Conservation (phyloP, 2,113 vertebrate genomes). For the Caloenas nicobarica region DNA sequence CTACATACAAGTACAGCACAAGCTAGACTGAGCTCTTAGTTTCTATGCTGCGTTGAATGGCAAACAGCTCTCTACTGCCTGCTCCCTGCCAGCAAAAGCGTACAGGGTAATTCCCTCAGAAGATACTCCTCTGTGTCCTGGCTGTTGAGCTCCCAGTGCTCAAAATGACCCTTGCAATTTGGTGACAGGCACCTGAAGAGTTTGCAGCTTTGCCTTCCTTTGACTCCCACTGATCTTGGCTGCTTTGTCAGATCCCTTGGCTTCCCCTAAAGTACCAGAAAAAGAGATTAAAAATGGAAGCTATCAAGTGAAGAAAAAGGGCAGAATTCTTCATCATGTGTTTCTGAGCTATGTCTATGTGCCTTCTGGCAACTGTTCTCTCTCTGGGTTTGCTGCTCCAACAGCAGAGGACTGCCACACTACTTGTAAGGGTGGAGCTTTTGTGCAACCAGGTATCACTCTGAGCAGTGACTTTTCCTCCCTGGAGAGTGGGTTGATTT, state of each 20-base stretch:
- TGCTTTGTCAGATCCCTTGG: not conserved
- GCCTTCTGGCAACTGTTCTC: not conserved
- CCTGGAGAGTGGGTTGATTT: not conserved
- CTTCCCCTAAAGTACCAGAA: not conserved
- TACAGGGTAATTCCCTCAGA: not conserved
- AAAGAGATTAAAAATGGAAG: not conserved
- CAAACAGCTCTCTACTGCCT: not conserved
- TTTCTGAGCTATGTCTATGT: not conserved
- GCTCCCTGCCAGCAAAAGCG: not conserved
- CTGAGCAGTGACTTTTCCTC: not conserved
- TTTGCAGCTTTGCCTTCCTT: not conserved
- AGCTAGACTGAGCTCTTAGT: not conserved
- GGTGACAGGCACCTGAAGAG: not conserved
- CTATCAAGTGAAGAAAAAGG: not conserved
- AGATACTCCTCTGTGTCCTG: not conserved
- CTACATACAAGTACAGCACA: not conserved
- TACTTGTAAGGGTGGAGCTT: not conserved
- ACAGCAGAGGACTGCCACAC: not conserved
- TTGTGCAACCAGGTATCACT: not conserved
- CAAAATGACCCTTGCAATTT: not conserved
- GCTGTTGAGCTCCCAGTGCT: not conserved
- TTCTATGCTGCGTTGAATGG: rapidly evolving
- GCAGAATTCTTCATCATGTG: not conserved
- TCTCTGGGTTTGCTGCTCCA: not conserved
- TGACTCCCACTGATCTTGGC: not conserved